Conservation (phyloP, 2,113 vertebrate genomes). For the Castor canadensis region DNA sequence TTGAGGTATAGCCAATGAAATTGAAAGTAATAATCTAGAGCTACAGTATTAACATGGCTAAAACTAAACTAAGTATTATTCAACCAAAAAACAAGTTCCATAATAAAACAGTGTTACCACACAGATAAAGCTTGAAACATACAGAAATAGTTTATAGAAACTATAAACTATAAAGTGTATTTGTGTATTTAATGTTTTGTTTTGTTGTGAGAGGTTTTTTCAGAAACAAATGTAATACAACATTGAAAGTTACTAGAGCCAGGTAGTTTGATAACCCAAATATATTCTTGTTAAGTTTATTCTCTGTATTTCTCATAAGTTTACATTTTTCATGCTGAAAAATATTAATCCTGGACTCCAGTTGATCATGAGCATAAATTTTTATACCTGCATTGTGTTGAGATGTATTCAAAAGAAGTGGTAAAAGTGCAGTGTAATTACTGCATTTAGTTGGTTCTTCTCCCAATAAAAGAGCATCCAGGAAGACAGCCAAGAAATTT, state of each 20-base stretch:
- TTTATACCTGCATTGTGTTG: not conserved
- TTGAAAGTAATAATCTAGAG: not conserved
- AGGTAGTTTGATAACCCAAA: not conserved
- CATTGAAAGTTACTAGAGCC: not conserved
- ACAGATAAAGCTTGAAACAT: not conserved
- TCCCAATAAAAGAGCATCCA: not conserved
- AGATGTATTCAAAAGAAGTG: slow-evolving; percentile 24
- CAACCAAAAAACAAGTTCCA: not conserved
- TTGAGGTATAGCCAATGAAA: not conserved
- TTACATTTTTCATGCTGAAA: slow-evolving; percentile 35
- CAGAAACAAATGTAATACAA: not conserved
- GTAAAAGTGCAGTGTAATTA: not conserved
- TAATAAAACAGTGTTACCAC: not conserved
- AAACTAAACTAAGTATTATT: not conserved
- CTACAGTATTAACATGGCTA: not conserved
- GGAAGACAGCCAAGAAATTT: not conserved
- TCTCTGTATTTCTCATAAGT: not conserved
- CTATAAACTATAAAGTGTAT: not conserved
- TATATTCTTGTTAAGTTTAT: not conserved
- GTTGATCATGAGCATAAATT: not conserved
- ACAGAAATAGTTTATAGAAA: slow-evolving; percentile 11
- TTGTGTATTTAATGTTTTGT: not conserved
- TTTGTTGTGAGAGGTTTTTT: not conserved
- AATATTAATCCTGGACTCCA: slow-evolving; percentile 7
- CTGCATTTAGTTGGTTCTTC: not conserved